Percentiles rank a stretch among this genome's conserved stretches.
These are phyloP conservation scores for Alectoris magna DNA, from an alignment of 2,797 vertebrate species.

Conservation along the genomic window DNA sequence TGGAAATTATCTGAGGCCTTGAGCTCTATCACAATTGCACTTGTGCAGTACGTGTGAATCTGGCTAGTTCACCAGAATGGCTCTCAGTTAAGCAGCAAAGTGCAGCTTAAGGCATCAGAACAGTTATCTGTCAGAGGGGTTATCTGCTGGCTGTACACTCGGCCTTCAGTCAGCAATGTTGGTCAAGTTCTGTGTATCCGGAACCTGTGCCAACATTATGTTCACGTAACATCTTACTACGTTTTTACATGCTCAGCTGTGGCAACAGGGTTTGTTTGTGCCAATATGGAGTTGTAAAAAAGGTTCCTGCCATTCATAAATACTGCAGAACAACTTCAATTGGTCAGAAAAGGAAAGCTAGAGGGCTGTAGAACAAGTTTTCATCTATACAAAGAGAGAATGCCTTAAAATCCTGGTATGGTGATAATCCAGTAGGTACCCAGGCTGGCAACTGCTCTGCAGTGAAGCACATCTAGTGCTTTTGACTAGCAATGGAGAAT, in stretches of 20 bases:
- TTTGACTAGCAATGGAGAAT: background rate
- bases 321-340: background rate
- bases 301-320: background rate
- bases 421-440: background rate
- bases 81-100: background rate
- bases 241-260: background rate
- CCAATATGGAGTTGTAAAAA: background rate
- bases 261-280: background rate
- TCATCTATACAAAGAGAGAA: background rate
- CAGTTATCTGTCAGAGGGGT: background rate
- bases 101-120: background rate
- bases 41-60: rapidly evolving
- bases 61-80: background rate
- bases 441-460: background rate
- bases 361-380: background rate
- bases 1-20: background rate
- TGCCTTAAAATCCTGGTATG: background rate
- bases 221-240: background rate
- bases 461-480: background rate
- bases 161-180: background rate
- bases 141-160: background rate
- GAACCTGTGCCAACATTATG: no score
- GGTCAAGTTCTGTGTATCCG: background rate
- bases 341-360: background rate
- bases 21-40: background rate